Conservation (phyloP, 2,888 invertebrate species). For the Himalopsyche japonica region DNA sequence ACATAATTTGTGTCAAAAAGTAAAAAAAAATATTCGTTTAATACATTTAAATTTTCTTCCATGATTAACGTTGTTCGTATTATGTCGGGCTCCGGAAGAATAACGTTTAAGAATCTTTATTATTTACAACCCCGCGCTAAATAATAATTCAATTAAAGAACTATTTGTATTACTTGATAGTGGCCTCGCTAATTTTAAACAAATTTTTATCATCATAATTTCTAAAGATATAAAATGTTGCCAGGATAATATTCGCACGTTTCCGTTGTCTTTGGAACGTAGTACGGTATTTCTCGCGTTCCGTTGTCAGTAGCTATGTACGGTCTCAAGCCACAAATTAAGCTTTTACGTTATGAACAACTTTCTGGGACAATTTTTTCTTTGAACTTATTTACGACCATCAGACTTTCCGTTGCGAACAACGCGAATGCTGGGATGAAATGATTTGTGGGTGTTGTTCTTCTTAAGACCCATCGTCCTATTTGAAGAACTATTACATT, state of each 20-base stretch:
- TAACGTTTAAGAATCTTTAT: no score
- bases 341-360: constrained; percentile 35
- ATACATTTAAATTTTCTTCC: no score
- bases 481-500: background rate
- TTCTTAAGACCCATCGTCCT: background rate
- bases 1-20: no score
- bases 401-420: constrained; percentile 36
- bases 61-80: no score
- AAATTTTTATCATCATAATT: background rate
- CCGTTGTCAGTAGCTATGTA: background rate
- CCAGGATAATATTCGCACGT: background rate
- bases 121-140: no score
- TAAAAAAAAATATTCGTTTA: no score
- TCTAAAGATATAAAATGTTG: background rate
- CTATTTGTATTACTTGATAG: no score
- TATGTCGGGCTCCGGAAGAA: no score
- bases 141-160: no score
- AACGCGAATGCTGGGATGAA: constrained; percentile 30
- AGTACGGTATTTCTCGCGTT: background rate
- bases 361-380: constrained; percentile 31
- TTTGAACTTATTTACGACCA: constrained; percentile 37
- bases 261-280: background rate
- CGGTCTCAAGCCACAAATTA: constrained; percentile 29
- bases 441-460: constrained; percentile 41
- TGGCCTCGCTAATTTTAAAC: background rate